Evolutionary conservation across 2,797 vertebrate species (phyloP), one percentile per base, ranked within the genome.

Genomic region (Sebastes kiyomatsui): DNA sequence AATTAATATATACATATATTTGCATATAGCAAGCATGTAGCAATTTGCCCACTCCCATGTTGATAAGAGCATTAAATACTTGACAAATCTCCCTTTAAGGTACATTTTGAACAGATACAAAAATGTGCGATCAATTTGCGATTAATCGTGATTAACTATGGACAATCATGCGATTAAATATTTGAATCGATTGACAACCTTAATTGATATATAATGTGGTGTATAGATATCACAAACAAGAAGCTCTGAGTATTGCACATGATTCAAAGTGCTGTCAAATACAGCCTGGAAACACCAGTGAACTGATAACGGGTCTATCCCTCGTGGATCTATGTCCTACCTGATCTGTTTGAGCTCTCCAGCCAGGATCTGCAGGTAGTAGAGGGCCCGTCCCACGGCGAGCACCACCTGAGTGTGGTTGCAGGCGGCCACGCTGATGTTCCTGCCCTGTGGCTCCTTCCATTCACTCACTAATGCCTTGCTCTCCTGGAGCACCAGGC

Each of bases 361-460:
- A 1, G 96, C 95, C 8, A 95, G 96, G 89, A 99, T 99, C 95
- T 99, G 97, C 89, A 99, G 95, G 92, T 99, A 99, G 90, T 97
- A 99, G 3, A 99, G 95, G 18, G 97, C 97, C 73, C 98, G 89
- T 2, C 99, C 99, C 84, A 99, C 98, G 0, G 99, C 99, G 5
- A 99, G 97, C 33, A 99, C 98, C 67, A 99, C 98, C 93, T 99
- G 99, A 78, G 96, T 97, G 87, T 96, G 97, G 93, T 99, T 99
- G 81, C 99, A 99, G 65, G 99, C 99, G 2, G 98, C 98, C 71
- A 99, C 98, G 0, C 99, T 99, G 94, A 99, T 98, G 95, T 99
- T 99, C 86, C 97, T 97, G 58, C 98, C 97, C n/a, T 98, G 97
- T 8, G 98, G 98, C 88, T 99, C 99, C 87, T 99, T 99, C 99